Conservation (phyloP, 2,113 vertebrate species). For the Setophaga coronata region DNA sequence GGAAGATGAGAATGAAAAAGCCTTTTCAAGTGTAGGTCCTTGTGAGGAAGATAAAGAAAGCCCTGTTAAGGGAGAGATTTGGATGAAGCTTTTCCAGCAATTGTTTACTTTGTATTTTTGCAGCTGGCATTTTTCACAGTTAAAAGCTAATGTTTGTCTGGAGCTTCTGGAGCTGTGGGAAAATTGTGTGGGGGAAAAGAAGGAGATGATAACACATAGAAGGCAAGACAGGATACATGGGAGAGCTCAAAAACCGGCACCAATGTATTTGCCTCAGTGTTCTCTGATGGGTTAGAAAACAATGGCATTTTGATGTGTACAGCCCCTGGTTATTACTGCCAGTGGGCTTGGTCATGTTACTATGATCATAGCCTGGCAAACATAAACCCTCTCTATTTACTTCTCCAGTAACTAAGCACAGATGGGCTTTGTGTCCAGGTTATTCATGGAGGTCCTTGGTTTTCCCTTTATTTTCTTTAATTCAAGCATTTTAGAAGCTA, state of each 20-base stretch:
- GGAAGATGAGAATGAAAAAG: not conserved
- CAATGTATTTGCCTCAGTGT: not conserved
- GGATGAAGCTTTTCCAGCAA: constrained; percentile 32
- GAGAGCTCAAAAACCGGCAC: not conserved
- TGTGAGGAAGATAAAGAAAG: constrained; percentile 24
- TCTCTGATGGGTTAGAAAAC: not conserved
- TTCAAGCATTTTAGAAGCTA: not conserved
- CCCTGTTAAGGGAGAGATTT: constrained; percentile 15
- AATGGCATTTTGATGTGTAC: not conserved
- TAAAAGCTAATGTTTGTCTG: constrained; percentile 22
- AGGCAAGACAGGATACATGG: not conserved
- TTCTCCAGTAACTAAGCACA: not conserved
- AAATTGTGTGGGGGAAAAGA: not conserved
- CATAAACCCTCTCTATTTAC: not conserved
- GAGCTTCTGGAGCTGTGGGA: not conserved
- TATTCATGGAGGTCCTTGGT: not conserved
- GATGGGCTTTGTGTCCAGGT: constrained; percentile 26
- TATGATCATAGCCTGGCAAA: not conserved
- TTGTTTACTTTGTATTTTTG: constrained; percentile 46
- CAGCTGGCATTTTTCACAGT: constrained; percentile 40
- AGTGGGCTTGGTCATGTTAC: not conserved
- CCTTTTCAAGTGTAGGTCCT: not conserved
- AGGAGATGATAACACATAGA: not conserved
- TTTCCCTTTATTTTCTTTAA: not conserved
- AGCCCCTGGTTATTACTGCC: not conserved